Evolutionary conservation across 2,888 invertebrate genomes (phyloP), one percentile per base, ranked within the genome.

Genomic region (Calliphora vomitoria): DNA sequence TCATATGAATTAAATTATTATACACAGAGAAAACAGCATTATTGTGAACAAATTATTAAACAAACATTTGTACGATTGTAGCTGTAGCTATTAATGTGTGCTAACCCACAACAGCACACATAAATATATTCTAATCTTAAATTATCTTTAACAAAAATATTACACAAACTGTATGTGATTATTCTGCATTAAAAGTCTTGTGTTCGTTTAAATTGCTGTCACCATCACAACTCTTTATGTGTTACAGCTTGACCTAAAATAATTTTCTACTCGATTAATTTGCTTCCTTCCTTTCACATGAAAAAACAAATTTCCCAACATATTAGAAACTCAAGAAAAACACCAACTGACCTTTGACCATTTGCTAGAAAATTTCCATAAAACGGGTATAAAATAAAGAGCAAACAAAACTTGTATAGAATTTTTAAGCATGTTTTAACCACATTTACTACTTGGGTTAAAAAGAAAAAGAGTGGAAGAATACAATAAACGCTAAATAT

Each of bases 231-330:
- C 60, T 60, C 20, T 35, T 64, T 62, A 38, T 55, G 35, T 41
- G 8, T 13, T 50, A 72, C 38, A 53, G 47, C 64, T 74, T 74
- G 55, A 82, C 74, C 64, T 58, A 83, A 69, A 76, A 64, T n/a
- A 71, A 64, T 64, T 78, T 83, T 83, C 69, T 76, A 53, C 53
- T 53, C 62, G 31, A 83, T 83, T 71, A 83, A 76, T 35, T 71
- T 78, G 53, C 76, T 76, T 76, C 35, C 75, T 76, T 83, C 35
- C 75, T 76, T 83, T 8, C 6, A 44, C 58, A 62, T 25, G 25
- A 18, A n/a, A 8, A 8, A n/a, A 35, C 55, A 18, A 47, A 8
- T 13, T 35, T n/a, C 20, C 18, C 10, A 38, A n/a, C 64, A 72
- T 15, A 69, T 15, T 8, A 47, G 25, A 58, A 71, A 20, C 41